These are phyloP conservation scores for Mantis religiosa DNA, from an alignment of 2,888 invertebrate species.

Conservation along the genomic window DNA sequence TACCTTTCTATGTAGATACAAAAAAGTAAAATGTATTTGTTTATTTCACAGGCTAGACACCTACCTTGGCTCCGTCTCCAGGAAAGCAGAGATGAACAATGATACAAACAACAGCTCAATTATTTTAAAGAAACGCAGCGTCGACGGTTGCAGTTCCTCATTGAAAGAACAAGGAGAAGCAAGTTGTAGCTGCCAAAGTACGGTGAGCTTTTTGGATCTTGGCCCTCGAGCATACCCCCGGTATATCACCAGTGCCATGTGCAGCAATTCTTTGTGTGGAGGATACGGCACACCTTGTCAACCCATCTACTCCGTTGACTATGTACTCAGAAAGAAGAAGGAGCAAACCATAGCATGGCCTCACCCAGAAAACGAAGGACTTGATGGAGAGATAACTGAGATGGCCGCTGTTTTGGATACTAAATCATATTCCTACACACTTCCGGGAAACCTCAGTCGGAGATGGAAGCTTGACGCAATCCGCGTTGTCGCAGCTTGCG, in stretches of 20 bases:
- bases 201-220: neutral
- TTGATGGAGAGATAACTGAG: no score
- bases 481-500: constrained; percentile 43
- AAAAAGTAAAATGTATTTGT: no score
- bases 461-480: constrained; percentile 41
- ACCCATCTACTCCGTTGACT: neutral
- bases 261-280: neutral
- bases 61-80: no score
- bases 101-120: no score
- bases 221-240: neutral
- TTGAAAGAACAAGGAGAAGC: neutral
- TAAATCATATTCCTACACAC: constrained; percentile 22
- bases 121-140: neutral
- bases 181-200: neutral
- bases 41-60: no score
- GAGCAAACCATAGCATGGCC: no score
- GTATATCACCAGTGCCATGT: neutral
- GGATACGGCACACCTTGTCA: neutral
- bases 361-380: no score
- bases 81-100: no score
- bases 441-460: constrained; percentile 40
- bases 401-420: neutral
- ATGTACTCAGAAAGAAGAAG: neutral
- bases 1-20: no score
- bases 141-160: no score